phyloP scores from a whole-genome alignment of 2,888 invertebrate species.

The Nephrotoma guestfalica region DNA sequence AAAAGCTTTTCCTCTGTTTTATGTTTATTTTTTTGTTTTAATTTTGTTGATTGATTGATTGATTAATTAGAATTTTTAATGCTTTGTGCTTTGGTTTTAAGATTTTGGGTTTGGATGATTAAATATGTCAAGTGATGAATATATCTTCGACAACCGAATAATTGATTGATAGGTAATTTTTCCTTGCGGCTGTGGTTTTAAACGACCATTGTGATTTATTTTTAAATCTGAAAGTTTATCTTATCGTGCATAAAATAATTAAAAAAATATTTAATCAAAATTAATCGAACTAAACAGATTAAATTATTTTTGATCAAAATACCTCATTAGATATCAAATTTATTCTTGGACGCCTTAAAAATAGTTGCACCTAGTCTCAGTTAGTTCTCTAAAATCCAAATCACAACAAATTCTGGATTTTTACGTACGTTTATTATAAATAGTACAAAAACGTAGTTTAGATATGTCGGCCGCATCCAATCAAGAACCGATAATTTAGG shows the following conservation, averaged over 20 bases:
- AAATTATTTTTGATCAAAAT: too few relatives aligned
- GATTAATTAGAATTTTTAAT: neutral
- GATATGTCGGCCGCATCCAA: too few relatives aligned
- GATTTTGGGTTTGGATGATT: neutral
- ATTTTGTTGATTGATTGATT: neutral
- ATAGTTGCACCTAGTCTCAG: too few relatives aligned
- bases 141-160: neutral
- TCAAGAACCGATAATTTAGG: too few relatives aligned
- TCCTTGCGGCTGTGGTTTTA: neutral
- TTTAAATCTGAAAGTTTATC: neutral
- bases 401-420: too few relatives aligned
- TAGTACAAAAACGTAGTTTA: too few relatives aligned
- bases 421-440: too few relatives aligned
- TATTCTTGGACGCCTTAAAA: too few relatives aligned
- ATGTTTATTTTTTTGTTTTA: neutral
- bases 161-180: neutral
- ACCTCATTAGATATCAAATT: too few relatives aligned
- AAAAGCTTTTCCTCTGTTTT: neutral
- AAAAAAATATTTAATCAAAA: neutral
- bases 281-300: neutral
- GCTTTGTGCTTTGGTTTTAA: neutral
- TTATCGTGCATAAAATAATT: neutral
- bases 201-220: neutral
- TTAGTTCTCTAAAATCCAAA: too few relatives aligned
- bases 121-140: neutral